Evolutionary conservation across 2,797 vertebrate genomes (phyloP), one percentile per base, ranked within the genome.

Genomic region (Anolis apletophallus): DNA sequence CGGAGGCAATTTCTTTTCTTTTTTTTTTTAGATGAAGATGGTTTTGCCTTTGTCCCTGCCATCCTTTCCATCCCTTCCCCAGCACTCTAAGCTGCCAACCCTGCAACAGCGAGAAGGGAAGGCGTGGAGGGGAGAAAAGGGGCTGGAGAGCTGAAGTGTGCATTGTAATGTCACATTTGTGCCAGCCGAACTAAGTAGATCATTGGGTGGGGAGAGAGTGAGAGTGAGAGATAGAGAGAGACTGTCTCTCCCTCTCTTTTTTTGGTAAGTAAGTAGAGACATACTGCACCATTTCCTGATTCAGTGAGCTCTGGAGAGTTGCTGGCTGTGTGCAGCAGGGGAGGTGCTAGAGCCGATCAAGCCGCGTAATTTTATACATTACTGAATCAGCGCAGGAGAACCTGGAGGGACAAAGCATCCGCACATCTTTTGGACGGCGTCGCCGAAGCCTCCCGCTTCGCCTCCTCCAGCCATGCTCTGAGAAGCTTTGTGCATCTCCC

Each of bases 251-350:
- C 46, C 34, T 40, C 19, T 46, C 13, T 40, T 29, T 94, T 85
- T 86, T 89, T 87, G 8, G 90, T 92, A 93, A 95, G 91, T 95
- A 94, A 95, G 88, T 91, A 85, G 89, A 92, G 95, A 91, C 88
- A 90, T 93, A 96, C 96, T 98, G 98, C 97, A 97, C 96, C 97
- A 97, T 97, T 97, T 97, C 97, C 96, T 95, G 95, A 94, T 95
- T 97, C 96, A 93, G 93, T 85, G 95, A 97, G 96, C 96, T 97
- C 94, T 95, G 95, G 93, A 93, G 96, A 96, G 96, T 97, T 97
- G 97, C 97, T 97, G 92, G 96, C 97, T 97, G 97, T 96, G 96
- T 96, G 96, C 95, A 92, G 95, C 95, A 94, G 96, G 96, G 93
- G 94, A 94, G 95, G 96, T 96, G 96, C 97, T 96, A 97, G 94